Conservation (phyloP, 2,797 vertebrate species). For the Alauda arvensis region DNA sequence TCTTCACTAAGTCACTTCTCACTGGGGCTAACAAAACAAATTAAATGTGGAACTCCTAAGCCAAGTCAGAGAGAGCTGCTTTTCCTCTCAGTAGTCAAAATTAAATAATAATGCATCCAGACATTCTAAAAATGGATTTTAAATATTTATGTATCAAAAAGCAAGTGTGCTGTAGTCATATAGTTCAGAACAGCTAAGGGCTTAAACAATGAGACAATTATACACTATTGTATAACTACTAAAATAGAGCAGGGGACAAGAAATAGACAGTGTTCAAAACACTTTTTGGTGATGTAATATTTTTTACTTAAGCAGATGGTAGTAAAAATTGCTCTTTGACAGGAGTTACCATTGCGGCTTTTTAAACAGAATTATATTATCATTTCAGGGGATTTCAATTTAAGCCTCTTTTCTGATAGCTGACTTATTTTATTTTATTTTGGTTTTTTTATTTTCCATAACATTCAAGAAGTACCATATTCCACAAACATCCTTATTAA, state of each 20-base stretch:
- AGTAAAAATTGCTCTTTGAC: background rate
- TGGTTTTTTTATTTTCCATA: background rate
- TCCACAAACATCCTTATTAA: background rate
- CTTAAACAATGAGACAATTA: background rate
- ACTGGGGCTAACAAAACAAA: slow-evolving; percentile 21
- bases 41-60: background rate
- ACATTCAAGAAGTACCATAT: background rate
- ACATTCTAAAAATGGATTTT: background rate
- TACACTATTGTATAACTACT: background rate
- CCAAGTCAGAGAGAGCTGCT: background rate
- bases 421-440: background rate
- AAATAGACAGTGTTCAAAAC: background rate
- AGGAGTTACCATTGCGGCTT: background rate
- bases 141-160: background rate
- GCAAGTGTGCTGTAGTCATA: background rate
- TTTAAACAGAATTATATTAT: background rate
- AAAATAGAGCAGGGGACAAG: background rate
- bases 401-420: background rate
- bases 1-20: background rate
- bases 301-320: background rate
- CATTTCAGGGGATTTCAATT: background rate
- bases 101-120: background rate
- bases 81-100: background rate
- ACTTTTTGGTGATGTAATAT: background rate
- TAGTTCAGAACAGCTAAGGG: background rate